These are phyloP conservation scores for Diabrotica undecimpunctata DNA, from an alignment of 1,140 invertebrate species.

Conservation along the genomic window DNA sequence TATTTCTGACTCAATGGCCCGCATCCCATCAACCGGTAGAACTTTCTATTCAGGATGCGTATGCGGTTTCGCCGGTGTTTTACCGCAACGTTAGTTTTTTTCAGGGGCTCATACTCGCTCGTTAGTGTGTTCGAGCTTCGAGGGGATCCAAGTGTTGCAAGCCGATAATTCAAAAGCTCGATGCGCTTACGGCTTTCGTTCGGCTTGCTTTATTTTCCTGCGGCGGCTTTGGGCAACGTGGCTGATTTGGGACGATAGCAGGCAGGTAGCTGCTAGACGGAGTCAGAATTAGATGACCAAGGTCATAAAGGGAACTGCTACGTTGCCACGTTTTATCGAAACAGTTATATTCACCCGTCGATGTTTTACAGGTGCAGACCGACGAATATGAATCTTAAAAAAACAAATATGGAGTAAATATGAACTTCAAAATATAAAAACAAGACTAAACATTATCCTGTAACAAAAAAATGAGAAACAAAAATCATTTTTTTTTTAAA, in stretches of 20 bases:
- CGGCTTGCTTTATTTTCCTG: not conserved
- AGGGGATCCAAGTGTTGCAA: not conserved
- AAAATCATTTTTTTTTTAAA: no score
- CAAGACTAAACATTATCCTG: no score
- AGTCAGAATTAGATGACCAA: no score
- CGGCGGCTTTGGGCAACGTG: not conserved
- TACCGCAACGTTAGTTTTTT: conserved; percentile 2
- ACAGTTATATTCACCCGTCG: no score
- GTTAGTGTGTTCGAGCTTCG: not conserved
- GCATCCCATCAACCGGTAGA: not conserved
- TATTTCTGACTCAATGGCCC: not conserved
- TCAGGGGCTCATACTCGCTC: not conserved
- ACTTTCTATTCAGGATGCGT: conserved; percentile 2
- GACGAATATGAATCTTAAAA: no score
- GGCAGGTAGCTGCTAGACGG: no score
- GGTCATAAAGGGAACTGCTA: no score
- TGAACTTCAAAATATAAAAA: no score
- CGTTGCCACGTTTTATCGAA: no score
- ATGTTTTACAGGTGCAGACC: no score
- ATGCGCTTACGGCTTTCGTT: not conserved
- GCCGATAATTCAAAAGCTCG: not conserved
- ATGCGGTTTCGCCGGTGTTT: not conserved
- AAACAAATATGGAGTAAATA: no score
- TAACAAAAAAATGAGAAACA: no score
- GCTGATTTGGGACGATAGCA: not conserved